Percentiles rank a stretch among this genome's conserved stretches.
These are phyloP conservation scores for Pteronotus mesoamericanus DNA, from an alignment of 2,797 vertebrate species.

Conservation along the genomic window DNA sequence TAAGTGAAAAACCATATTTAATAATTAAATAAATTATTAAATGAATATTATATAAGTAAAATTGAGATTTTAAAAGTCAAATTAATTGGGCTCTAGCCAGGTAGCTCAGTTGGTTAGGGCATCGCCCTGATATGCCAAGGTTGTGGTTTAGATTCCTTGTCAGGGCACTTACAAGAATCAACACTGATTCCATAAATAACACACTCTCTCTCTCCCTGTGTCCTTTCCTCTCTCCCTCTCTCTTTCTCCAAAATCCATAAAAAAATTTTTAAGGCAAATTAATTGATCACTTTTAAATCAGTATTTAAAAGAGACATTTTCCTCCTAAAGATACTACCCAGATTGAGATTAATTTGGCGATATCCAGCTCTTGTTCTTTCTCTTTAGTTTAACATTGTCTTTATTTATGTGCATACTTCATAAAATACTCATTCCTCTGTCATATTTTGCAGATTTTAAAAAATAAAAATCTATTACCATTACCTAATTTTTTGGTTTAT, in stretches of 20 bases:
- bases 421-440: not conserved
- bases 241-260: no score
- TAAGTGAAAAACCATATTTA: not conserved
- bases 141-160: no score
- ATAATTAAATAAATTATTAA: no score
- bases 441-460: not conserved
- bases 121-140: no score
- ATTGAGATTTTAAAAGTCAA: not conserved
- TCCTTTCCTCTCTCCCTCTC: no score
- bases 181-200: no score
- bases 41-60: not conserved
- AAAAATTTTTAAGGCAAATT: not conserved
- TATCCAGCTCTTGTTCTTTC: not conserved
- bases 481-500: not conserved
- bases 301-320: conserved; percentile 9
- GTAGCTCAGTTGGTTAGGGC: no score
- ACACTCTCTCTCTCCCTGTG: no score
- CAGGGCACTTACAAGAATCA: no score
- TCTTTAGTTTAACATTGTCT: not conserved
- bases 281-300: not conserved
- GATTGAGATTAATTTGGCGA: not conserved
- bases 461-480: not conserved
- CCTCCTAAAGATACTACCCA: not conserved
- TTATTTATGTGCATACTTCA: not conserved
- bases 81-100: not conserved